Evolutionary conservation across 1,140 invertebrate genomes (phyloP).

Genomic region (Grapholita molesta): DNA sequence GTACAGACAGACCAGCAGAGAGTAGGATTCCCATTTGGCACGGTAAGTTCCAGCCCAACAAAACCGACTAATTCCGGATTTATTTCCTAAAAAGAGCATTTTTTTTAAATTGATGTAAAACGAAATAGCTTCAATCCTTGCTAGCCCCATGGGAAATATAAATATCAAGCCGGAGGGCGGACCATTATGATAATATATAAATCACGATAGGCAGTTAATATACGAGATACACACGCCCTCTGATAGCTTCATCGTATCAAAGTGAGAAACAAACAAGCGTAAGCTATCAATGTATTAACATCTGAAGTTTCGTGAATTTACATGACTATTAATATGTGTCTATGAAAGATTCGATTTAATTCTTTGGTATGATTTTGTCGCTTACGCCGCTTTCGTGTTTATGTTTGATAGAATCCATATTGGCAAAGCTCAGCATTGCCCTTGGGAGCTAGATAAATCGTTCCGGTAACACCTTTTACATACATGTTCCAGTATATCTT

Average conservation of each 20-base stretch:
- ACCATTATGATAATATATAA: slow-evolving; percentile 1
- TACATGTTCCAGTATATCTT: neutral
- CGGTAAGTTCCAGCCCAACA: too few species aligned
- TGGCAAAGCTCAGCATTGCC: neutral
- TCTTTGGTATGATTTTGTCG: neutral
- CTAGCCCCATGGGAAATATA: neutral
- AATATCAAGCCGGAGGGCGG: neutral
- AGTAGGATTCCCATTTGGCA: too few species aligned
- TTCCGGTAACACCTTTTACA: neutral
- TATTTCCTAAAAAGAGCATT: neutral
- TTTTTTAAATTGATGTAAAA: neutral
- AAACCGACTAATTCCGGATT: neutral
- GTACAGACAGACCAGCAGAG: too few species aligned
- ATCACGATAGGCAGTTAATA: neutral
- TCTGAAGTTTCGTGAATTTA: neutral
- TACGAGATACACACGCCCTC: slow-evolving; percentile 1
- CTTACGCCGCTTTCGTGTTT: neutral
- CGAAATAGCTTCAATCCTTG: neutral
- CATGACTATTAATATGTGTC: neutral
- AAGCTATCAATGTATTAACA: neutral
- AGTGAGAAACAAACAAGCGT: neutral
- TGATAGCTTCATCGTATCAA: neutral
- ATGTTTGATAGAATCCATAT: neutral
- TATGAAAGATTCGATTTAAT: neutral
- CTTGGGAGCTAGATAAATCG: neutral